Evolutionary conservation across 1,140 invertebrate species (phyloP).

Genomic region (Drosophila hydei): DNA sequence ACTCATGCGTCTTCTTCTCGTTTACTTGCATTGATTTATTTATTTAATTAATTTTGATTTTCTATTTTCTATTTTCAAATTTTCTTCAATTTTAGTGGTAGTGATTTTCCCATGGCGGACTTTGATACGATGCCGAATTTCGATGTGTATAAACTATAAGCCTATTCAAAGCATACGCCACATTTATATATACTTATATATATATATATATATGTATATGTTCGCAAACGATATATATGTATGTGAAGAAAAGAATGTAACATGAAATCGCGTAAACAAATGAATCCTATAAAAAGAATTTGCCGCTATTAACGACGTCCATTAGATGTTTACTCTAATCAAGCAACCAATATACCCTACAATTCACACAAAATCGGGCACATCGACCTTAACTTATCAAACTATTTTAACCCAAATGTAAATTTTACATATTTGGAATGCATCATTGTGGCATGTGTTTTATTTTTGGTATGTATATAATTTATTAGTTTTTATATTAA

Average conservation of each 20-base stretch:
- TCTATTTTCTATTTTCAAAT: constrained; percentile 40
- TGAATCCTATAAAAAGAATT: constrained; percentile 41
- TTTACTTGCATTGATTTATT: constrained; percentile 2
- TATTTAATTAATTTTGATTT: constrained; percentile 38
- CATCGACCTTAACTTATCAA: constrained; percentile 39
- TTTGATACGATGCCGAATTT: constrained; percentile 75
- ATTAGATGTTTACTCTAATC: constrained; percentile 41
- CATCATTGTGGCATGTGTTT: constrained; percentile 68
- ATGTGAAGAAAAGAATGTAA: constrained; percentile 17
- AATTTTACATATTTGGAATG: constrained; percentile 58
- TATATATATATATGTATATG: constrained; percentile 33
- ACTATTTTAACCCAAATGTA: constrained; percentile 38
- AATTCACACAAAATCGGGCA: constrained; percentile 39
- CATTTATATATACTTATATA: constrained; percentile 40
- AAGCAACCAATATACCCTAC: constrained; percentile 14
- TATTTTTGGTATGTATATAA: constrained; percentile 70
- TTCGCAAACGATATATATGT: constrained; percentile 19
- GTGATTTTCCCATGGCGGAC: constrained; percentile 74
- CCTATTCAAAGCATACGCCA: constrained; percentile 26
- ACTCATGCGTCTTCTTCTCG: not conserved
- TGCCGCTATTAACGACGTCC: constrained; percentile 54
- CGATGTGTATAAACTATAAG: constrained; percentile 67
- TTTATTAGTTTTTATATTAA: constrained; percentile 11
- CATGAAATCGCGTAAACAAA: constrained; percentile 36
- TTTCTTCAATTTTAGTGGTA: constrained; percentile 65